phyloP scores from a whole-genome alignment of 2,113 vertebrate species.

The Xyliphius kryptos region DNA sequence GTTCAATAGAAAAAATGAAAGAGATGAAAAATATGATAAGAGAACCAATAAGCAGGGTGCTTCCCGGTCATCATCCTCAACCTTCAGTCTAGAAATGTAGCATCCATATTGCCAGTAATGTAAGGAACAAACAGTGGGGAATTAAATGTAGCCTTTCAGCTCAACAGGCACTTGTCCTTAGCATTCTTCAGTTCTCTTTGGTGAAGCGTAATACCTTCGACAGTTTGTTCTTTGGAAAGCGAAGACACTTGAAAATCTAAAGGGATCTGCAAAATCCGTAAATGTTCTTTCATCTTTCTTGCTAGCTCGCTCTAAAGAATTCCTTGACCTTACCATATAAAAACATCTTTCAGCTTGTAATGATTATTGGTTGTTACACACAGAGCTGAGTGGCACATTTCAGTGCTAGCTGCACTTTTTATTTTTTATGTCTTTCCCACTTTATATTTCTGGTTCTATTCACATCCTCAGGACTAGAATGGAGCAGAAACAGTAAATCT shows the following conservation, averaged over 20 bases:
- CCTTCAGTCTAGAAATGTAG: conserved; percentile 7
- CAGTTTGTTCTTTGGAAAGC: conserved; percentile 12
- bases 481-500: no score
- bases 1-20: no score
- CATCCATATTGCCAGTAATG: background rate
- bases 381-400: background rate
- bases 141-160: background rate
- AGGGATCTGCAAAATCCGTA: no score
- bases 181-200: background rate
- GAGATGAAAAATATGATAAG: no score
- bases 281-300: background rate
- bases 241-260: conserved; percentile 17
- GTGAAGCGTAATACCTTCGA: conserved; percentile 2
- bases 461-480: no score
- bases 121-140: background rate
- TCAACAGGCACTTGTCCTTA: conserved; percentile 41
- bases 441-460: no score
- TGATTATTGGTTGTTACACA: no score
- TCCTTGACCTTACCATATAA: conserved; percentile 54
- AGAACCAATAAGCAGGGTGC: no score
- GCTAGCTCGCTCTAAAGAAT: conserved; percentile 40
- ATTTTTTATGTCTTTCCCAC: no score
- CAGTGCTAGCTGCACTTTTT: conserved; percentile 15
- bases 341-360: no score
- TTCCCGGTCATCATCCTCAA: background rate